Percentiles rank a stretch among this genome's conserved stretches.
Evolutionary conservation across 92 coral and sea anemone species (phyloP).

Genomic region (Blastomussa wellsi): DNA sequence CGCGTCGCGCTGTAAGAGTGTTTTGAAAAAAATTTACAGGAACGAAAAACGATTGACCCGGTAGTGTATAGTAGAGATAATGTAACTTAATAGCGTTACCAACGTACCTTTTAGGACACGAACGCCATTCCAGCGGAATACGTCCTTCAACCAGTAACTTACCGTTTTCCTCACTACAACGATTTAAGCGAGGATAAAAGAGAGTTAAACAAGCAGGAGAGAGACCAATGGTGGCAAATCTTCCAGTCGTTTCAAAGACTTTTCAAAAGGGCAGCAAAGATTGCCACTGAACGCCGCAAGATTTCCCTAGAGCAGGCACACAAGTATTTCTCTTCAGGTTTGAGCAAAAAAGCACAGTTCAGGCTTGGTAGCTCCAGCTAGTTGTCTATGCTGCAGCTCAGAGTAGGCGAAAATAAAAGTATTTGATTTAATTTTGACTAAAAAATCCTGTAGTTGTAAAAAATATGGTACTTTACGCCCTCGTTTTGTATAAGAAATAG

Average conservation of each 20-base stretch:
- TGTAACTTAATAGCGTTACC: background rate
- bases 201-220: conserved; percentile 52
- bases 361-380: background rate
- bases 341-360: background rate
- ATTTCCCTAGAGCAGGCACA: conserved; percentile 62
- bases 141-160: conserved; percentile 84
- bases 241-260: conserved; percentile 70
- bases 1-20: no score
- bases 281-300: conserved; percentile 58
- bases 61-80: no score
- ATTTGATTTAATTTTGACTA: no score
- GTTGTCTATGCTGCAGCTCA: background rate
- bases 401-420: no score
- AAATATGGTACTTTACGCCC: no score
- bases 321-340: conserved; percentile 81
- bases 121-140: conserved; percentile 79
- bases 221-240: conserved; percentile 79
- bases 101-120: conserved; percentile 46
- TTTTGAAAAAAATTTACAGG: no score
- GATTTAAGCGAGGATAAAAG: conserved; percentile 68
- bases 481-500: no score
- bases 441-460: no score
- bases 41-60: no score
- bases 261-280: conserved; percentile 60
- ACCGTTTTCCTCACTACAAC: conserved; percentile 61